phyloP scores from a whole-genome alignment of 2,888 invertebrate species.

The Xestia ashworthii region DNA sequence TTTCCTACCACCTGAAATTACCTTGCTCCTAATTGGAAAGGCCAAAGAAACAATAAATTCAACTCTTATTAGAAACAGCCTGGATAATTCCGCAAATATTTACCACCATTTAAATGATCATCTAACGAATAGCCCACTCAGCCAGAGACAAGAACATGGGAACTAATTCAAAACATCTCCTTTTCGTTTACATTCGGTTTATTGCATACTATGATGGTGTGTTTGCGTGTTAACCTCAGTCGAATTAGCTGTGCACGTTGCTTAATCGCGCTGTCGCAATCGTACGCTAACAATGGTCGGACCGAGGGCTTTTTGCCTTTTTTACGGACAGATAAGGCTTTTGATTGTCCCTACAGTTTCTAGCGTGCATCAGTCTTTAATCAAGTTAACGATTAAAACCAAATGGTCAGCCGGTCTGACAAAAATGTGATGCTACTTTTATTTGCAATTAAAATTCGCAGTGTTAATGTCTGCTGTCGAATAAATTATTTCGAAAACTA shows the following conservation, averaged over 20 bases:
- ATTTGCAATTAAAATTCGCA: conserved; percentile 52
- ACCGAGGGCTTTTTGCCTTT: conserved; percentile 76
- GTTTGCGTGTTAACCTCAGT: conserved; percentile 80
- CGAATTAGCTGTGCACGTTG: conserved; percentile 81
- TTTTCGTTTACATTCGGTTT: conserved; percentile 74
- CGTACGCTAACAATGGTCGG: conserved; percentile 81
- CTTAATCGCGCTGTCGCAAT: conserved; percentile 82
- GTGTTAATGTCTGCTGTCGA: conserved; percentile 41
- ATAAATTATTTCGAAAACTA: conserved; percentile 60
- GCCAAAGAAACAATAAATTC: conserved; percentile 33
- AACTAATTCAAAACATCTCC: conserved; percentile 73
- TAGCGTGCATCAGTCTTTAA: conserved; percentile 79
- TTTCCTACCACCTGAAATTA: conserved; percentile 22
- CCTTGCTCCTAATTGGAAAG: conserved; percentile 33
- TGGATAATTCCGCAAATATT: conserved; percentile 45
- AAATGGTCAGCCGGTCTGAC: conserved; percentile 49
- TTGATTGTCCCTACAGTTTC: conserved; percentile 77
- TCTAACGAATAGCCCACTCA: conserved; percentile 35
- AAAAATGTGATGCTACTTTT: conserved; percentile 39
- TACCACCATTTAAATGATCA: conserved; percentile 43
- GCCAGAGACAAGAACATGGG: conserved; percentile 44
- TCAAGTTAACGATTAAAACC: conserved; percentile 68
- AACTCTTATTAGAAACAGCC: conserved; percentile 13
- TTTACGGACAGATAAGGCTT: conserved; percentile 77
- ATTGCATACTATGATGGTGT: conserved; percentile 77